Base-by-base conservation (phyloP, 2,888 invertebrate species). In the Aradus depressus region DNA sequence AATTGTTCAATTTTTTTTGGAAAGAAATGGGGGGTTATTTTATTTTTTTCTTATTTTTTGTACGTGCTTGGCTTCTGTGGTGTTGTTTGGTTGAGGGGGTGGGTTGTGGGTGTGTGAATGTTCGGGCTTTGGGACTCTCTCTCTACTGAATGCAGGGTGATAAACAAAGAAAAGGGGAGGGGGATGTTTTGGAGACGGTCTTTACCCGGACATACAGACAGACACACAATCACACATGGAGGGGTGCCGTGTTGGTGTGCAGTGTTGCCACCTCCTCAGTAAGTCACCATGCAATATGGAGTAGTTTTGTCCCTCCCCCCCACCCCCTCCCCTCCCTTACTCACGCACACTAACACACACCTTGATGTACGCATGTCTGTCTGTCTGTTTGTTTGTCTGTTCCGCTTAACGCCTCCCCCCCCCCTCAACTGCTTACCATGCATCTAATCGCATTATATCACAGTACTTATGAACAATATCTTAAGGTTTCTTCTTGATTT, bases 101-200 rank as follows among this genome's bases (percentile, higher is more conserved):
- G 14, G 16, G 19, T 6, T 6, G 22, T 28, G 39, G 6, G 25
- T 26, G 28, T 19, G 21, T n/a, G n/a, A n/a, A n/a, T n/a, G n/a
- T n/a, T n/a, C n/a, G n/a, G n/a, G n/a, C n/a, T n/a, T n/a, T n/a
- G n/a, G n/a, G n/a, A n/a, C n/a, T n/a, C n/a, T n/a, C n/a, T n/a
- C n/a, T n/a, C n/a, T n/a, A n/a, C n/a, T n/a, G n/a, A n/a, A n/a
- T n/a, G n/a, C n/a, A n/a, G n/a, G n/a, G n/a, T n/a, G n/a, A n/a
- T n/a, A n/a, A n/a, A n/a, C n/a, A n/a, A n/a, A n/a, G n/a, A n/a
- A n/a, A n/a, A n/a, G 4, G 2, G 44, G n/a, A 38, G 35, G n/a
- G 32, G 44, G 44, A 54, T 56, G 54, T 54, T 56, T 54, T 54
- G 52, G 37, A 54, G 52, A 54, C 54, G 52, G 54, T 54, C 53